phyloP scores from a whole-genome alignment of 2,888 invertebrate genomes.

The Molorchus minor region DNA sequence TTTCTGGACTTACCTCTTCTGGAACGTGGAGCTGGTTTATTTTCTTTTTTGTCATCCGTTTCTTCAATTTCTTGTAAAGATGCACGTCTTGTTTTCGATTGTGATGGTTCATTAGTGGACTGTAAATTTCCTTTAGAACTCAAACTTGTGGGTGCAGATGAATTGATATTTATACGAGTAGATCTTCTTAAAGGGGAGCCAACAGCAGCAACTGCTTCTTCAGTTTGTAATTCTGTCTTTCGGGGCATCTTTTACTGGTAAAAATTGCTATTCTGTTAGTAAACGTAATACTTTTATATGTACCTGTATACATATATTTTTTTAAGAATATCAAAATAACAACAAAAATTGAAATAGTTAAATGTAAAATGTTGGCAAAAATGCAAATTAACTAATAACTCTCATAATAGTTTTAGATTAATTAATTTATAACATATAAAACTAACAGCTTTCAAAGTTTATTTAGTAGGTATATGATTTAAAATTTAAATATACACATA shows the following conservation, averaged over 20 bases:
- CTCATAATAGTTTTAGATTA: too few relatives aligned
- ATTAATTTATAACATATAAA: too few relatives aligned
- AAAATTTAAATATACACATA: too few relatives aligned
- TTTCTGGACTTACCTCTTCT: slow-evolving; percentile 40
- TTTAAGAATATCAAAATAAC: too few relatives aligned
- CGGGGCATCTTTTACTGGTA: slow-evolving; percentile 40
- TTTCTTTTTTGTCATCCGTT: slow-evolving; percentile 30
- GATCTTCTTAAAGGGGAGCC: slow-evolving; percentile 45
- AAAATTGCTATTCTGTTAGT: too few relatives aligned
- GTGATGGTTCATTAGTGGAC: slow-evolving; percentile 9
- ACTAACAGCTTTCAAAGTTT: too few relatives aligned
- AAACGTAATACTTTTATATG: too few relatives aligned
- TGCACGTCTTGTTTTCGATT: slow-evolving; percentile 27
- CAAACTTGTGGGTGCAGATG: slow-evolving; percentile 20
- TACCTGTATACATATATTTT: too few relatives aligned
- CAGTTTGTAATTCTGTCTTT: slow-evolving; percentile 40
- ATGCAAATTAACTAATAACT: too few relatives aligned
- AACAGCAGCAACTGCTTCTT: slow-evolving; percentile 36
- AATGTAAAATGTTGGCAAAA: too few relatives aligned
- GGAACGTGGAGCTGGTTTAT: slow-evolving; percentile 26
- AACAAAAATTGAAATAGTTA: too few relatives aligned
- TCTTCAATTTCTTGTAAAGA: slow-evolving; percentile 25
- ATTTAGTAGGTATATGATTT: too few relatives aligned
- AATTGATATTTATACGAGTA: slow-evolving; percentile 33
- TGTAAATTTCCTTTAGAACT: slow-evolving; percentile 8